These are phyloP conservation scores for Dendrophyllia cribrosa DNA, from an alignment of 64 coral and sea anemone genomes.

Conservation along the genomic window DNA sequence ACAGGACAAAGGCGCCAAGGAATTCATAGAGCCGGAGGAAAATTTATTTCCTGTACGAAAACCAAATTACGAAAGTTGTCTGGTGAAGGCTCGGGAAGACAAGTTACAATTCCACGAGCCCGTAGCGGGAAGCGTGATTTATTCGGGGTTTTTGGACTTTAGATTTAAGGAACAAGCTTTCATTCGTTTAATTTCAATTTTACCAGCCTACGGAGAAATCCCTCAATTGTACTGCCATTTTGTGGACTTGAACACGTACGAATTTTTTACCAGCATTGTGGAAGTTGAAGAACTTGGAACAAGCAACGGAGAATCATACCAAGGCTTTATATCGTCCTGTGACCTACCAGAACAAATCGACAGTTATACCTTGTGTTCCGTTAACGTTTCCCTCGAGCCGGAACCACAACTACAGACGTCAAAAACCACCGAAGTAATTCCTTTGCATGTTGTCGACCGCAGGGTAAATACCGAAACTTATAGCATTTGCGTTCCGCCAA, in stretches of 20 bases:
- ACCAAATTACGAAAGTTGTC: not conserved
- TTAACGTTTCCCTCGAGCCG: slow-evolving; percentile 19
- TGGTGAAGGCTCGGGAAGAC: not conserved
- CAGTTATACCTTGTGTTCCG: slow-evolving; percentile 18
- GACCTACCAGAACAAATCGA: slow-evolving; percentile 44
- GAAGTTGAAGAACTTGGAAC: slow-evolving; percentile 36
- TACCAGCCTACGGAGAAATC: slow-evolving; percentile 9
- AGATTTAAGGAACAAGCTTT: slow-evolving; percentile 17
- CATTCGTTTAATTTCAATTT: slow-evolving; percentile 31
- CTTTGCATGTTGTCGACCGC: slow-evolving; percentile 16
- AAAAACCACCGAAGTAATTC: slow-evolving; percentile 22
- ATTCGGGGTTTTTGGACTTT: slow-evolving; percentile 53
- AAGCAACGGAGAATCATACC: slow-evolving; percentile 30
- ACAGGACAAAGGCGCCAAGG: not conserved
- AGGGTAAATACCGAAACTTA: slow-evolving; percentile 15
- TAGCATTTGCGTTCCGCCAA: slow-evolving; percentile 54
- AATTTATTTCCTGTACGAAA: slow-evolving; percentile 13
- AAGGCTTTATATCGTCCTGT: slow-evolving; percentile 36
- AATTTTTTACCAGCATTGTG: slow-evolving; percentile 14
- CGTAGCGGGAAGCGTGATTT: slow-evolving; percentile 27
- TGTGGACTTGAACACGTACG: not conserved
- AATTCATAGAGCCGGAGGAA: not conserved
- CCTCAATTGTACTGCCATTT: slow-evolving; percentile 37
- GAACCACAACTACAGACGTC: not conserved
- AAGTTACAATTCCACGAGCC: slow-evolving; percentile 52